Conservation (phyloP, 2,113 vertebrate species). For the Cololabis saira region DNA sequence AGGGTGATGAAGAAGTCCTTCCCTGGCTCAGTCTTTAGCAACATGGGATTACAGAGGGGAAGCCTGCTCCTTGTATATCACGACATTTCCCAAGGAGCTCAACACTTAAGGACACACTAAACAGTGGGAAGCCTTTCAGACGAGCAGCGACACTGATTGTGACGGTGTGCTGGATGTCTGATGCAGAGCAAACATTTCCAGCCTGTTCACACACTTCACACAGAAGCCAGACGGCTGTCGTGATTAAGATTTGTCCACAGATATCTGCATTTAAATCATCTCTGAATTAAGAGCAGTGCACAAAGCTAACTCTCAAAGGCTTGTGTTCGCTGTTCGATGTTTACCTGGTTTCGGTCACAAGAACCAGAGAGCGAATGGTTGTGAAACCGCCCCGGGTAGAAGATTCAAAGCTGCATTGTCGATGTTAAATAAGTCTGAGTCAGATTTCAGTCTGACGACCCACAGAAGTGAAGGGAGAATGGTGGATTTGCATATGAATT, state of each 20-base stretch:
- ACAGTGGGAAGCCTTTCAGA: conserved; percentile 4
- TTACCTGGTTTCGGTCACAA: too few species aligned
- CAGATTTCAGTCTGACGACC: too few species aligned
- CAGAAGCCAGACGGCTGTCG: conserved; percentile 1
- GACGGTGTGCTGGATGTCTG: neutral
- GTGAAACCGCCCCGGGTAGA: too few species aligned
- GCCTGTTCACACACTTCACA: neutral
- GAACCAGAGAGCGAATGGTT: too few species aligned
- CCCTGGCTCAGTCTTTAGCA: conserved; percentile 12
- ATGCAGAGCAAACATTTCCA: neutral
- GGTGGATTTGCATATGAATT: too few species aligned
- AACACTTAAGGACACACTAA: neutral
- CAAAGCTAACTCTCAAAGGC: too few species aligned
- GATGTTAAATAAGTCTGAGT: too few species aligned
- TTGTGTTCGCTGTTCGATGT: too few species aligned
- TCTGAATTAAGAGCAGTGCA: neutral
- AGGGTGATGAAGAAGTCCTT: conserved; percentile 6
- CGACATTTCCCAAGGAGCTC: conserved; percentile 5
- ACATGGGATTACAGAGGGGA: conserved; percentile 20
- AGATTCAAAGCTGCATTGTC: too few species aligned
- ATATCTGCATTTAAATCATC: conserved; percentile 4
- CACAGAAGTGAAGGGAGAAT: too few species aligned
- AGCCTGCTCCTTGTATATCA: conserved; percentile 14
- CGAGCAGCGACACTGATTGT: conserved; percentile 12
- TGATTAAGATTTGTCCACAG: neutral